A percentile compares a stretch with the other conserved stretches of the same genome.
phyloP scores from a whole-genome alignment of 2,797 vertebrate species.

The Paratrypauchen microcephalus region DNA sequence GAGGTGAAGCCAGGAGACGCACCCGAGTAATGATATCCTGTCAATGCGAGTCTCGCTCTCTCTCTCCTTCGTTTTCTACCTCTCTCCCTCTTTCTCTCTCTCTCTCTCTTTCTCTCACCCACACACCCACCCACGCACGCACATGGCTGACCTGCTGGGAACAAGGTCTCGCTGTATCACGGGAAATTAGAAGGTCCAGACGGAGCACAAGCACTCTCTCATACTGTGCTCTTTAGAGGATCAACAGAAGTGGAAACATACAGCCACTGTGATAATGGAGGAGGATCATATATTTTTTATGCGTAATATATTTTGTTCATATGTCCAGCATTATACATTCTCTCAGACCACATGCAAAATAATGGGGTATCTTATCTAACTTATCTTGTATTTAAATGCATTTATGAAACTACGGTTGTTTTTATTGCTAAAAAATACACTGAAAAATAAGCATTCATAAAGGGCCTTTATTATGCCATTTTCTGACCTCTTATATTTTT shows the following conservation, averaged over 20 bases:
- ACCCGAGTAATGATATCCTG: slow-evolving; percentile 88
- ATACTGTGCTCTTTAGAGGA: slow-evolving; percentile 77
- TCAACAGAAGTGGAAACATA: slow-evolving; percentile 56
- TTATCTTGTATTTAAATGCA: too few relatives aligned
- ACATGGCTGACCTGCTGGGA: slow-evolving; percentile 90
- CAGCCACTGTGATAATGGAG: not conserved
- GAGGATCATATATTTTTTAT: too few relatives aligned
- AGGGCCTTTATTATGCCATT: too few relatives aligned
- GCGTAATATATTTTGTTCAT: too few relatives aligned
- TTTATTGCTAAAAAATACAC: too few relatives aligned
- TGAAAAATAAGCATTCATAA: too few relatives aligned
- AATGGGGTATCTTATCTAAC: not conserved
- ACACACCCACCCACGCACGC: slow-evolving; percentile 61
- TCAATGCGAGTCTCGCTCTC: too few relatives aligned
- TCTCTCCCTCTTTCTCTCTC: slow-evolving; percentile 73
- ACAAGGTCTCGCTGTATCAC: slow-evolving; percentile 81
- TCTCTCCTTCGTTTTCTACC: slow-evolving; percentile 81
- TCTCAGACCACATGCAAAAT: not conserved
- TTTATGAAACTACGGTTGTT: too few relatives aligned
- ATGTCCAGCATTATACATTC: too few relatives aligned
- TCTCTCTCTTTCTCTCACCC: slow-evolving; percentile 29
- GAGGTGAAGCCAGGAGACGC: slow-evolving; percentile 85
- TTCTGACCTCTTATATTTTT: too few relatives aligned
- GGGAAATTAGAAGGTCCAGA: slow-evolving; percentile 81
- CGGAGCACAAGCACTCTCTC: slow-evolving; percentile 79